Evolutionary conservation across 2,888 invertebrate genomes (phyloP).

Genomic region (Agrotis exclamationis): DNA sequence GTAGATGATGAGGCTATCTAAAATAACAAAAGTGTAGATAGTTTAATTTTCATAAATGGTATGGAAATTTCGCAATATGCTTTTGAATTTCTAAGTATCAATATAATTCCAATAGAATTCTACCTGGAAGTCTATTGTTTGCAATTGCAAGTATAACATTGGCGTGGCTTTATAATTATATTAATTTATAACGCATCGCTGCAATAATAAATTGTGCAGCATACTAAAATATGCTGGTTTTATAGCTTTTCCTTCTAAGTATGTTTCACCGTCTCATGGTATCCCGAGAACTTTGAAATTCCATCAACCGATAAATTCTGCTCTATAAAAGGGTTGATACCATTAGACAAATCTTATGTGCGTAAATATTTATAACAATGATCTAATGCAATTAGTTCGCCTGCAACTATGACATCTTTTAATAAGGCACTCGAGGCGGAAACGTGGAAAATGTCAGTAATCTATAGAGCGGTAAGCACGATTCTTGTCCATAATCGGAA

Average conservation of each 20-base stretch:
- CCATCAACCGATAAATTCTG: slow-evolving; percentile 21
- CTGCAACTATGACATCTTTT: slow-evolving; percentile 82
- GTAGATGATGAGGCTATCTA: slow-evolving; percentile 45
- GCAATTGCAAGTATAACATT: slow-evolving; percentile 37
- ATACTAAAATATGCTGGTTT: slow-evolving; percentile 27
- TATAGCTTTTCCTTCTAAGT: slow-evolving; percentile 22
- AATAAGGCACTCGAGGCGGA: slow-evolving; percentile 88
- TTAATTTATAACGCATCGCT: slow-evolving; percentile 46
- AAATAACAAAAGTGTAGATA: slow-evolving; percentile 23
- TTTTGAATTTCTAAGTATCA: slow-evolving; percentile 20
- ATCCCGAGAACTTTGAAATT: slow-evolving; percentile 12
- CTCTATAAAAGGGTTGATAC: slow-evolving; percentile 16
- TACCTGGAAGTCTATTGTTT: slow-evolving; percentile 36
- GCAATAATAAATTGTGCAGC: slow-evolving; percentile 29
- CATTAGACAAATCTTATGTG: slow-evolving; percentile 41
- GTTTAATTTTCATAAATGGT: slow-evolving; percentile 20
- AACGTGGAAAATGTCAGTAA: slow-evolving; percentile 90
- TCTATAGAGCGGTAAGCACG: slow-evolving; percentile 86
- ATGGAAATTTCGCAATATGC: slow-evolving; percentile 12
- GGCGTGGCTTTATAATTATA: slow-evolving; percentile 22
- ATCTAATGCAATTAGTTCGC: slow-evolving; percentile 56
- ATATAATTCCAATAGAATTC: neutral
- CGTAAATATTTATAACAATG: slow-evolving; percentile 62
- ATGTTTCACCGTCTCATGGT: slow-evolving; percentile 28
- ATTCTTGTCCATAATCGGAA: slow-evolving; percentile 90